Conservation (phyloP, 1,140 invertebrate species). For the Aethina tumida region DNA sequence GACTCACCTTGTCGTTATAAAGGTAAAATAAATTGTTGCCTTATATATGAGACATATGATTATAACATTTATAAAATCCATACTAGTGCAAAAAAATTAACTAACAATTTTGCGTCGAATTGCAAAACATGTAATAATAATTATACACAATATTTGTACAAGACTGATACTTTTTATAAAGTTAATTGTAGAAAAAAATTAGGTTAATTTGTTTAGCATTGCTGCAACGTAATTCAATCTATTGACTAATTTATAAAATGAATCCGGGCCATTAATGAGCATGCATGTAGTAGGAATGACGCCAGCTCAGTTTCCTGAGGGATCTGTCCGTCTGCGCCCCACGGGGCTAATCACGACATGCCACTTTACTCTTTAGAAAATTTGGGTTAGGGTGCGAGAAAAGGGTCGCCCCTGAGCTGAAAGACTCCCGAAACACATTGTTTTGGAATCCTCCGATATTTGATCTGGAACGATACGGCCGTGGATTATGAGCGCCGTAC, state of each 20-base stretch:
- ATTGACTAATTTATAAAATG: conserved; percentile 10
- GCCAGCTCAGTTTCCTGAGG: conserved; percentile 12
- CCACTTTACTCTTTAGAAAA: conserved; percentile 27
- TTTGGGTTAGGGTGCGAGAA: conserved; percentile 15
- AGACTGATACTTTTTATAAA: background rate
- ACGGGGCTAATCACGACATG: conserved; percentile 27
- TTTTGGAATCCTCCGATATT: no score
- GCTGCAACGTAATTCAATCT: conserved; percentile 6
- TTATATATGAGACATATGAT: no score
- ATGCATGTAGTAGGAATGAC: conserved; percentile 7
- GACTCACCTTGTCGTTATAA: no score
- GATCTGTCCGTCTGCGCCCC: conserved; percentile 16
- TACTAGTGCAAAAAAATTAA: no score
- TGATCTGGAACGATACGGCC: no score
- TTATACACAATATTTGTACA: no score
- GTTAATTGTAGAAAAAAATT: background rate
- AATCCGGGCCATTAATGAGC: conserved; percentile 11
- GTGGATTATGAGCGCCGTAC: no score
- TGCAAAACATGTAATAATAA: no score
- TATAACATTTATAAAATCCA: no score
- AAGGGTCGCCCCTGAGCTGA: conserved; percentile 6
- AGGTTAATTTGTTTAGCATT: background rate
- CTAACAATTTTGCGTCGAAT: no score
- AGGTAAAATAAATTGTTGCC: no score
- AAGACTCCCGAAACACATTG: conserved; percentile 14